phyloP scores from a whole-genome alignment of 2,113 vertebrate species.

The Paramisgurnus dabryanus region DNA sequence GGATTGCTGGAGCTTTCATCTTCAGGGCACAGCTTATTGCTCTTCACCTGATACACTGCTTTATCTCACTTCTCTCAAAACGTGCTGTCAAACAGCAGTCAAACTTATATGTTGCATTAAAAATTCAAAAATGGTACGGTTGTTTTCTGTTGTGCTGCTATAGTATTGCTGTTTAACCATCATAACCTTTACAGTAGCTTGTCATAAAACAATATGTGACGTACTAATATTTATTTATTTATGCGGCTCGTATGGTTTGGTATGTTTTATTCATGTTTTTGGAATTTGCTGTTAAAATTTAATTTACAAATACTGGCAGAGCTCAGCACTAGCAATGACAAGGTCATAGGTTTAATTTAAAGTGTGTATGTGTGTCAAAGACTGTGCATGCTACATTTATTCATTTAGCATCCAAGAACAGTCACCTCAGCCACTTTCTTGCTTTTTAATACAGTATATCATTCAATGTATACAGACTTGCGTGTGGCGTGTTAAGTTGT shows the following conservation, averaged over 20 bases:
- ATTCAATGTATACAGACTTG: background rate
- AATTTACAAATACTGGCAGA: background rate
- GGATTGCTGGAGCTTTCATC: slow-evolving; percentile 42
- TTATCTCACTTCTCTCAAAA: slow-evolving; percentile 18
- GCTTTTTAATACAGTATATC: background rate
- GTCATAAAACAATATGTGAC: background rate
- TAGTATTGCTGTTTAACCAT: background rate
- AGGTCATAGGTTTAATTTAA: background rate
- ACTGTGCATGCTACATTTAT: too few relatives aligned
- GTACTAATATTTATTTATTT: background rate
- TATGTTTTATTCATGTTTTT: background rate
- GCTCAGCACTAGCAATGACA: too few relatives aligned
- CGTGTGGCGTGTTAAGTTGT: background rate
- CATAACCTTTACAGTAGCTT: background rate
- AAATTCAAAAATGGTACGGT: background rate
- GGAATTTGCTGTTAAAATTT: background rate
- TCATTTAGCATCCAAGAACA: too few relatives aligned
- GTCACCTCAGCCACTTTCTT: too few relatives aligned
- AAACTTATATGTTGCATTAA: background rate
- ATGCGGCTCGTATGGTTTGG: too few relatives aligned
- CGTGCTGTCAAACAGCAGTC: background rate
- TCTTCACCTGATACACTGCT: slow-evolving; percentile 21
- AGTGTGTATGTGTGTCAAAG: too few relatives aligned
- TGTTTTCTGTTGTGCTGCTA: background rate
- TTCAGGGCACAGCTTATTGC: slow-evolving; percentile 17